phyloP scores from a whole-genome alignment of 2,888 invertebrate species.

The Volucella inanis region DNA sequence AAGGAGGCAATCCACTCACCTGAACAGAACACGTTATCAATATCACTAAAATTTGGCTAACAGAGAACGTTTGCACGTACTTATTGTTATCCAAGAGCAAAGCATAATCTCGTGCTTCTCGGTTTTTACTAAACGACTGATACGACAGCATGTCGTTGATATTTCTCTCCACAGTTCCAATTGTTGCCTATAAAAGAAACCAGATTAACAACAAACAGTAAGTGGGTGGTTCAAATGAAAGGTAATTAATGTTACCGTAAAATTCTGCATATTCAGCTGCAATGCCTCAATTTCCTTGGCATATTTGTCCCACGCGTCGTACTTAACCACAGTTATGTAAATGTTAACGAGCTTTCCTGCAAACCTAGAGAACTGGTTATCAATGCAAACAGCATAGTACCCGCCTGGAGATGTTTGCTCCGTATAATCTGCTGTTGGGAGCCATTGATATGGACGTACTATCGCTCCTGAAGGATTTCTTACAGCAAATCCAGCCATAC shows the following conservation, averaged over 20 bases:
- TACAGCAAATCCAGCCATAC: constrained; percentile 96
- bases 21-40: constrained; percentile 90
- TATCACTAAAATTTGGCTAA: constrained; percentile 93
- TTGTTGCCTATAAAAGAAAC: constrained; percentile 85
- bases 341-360: constrained; percentile 94
- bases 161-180: constrained; percentile 91
- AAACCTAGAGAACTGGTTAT: constrained; percentile 96
- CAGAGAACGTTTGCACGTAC: constrained; percentile 95
- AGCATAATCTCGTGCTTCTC: constrained; percentile 92
- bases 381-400: constrained; percentile 95
- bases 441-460: constrained; percentile 96
- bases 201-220: background rate
- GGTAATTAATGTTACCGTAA: constrained; percentile 86
- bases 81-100: constrained; percentile 91
- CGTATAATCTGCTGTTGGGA: constrained; percentile 94
- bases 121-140: constrained; percentile 91
- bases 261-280: constrained; percentile 94
- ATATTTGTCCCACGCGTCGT: constrained; percentile 96
- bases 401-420: constrained; percentile 92
- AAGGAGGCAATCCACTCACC: constrained; percentile 81
- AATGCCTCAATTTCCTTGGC: constrained; percentile 94
- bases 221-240: no score
- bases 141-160: constrained; percentile 93
- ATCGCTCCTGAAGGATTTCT: constrained; percentile 92
- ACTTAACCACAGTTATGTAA: constrained; percentile 94